These are phyloP conservation scores for Euleptes europaea DNA, from an alignment of 2,113 vertebrate genomes.

Conservation along the genomic window DNA sequence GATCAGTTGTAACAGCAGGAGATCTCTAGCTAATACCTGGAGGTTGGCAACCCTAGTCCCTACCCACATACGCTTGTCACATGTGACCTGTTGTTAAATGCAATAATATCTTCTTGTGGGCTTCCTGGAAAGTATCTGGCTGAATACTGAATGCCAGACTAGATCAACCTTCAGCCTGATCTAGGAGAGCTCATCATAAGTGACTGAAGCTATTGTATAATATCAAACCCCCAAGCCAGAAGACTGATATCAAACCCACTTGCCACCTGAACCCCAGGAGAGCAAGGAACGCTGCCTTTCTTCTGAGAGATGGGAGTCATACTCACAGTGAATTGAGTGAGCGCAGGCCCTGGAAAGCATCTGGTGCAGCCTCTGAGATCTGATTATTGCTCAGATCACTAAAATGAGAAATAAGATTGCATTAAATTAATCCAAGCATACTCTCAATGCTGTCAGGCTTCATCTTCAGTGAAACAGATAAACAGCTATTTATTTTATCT, in stretches of 20 bases:
- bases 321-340: conserved; percentile 98
- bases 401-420: conserved; percentile 60
- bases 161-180: not conserved
- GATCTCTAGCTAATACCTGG: no score
- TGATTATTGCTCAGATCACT: conserved; percentile 99
- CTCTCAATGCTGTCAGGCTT: not conserved
- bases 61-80: not conserved
- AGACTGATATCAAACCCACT: not conserved
- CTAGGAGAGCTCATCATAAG: not conserved
- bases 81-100: not conserved
- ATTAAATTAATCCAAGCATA: conserved; percentile 37
- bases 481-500: conserved; percentile 12
- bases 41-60: no score
- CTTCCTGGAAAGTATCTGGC: not conserved
- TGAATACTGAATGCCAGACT: not conserved
- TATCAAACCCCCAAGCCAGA: not conserved
- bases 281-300: not conserved
- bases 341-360: conserved; percentile 95
- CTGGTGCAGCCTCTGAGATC: conserved; percentile 94
- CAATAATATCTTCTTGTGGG: not conserved
- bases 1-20: no score
- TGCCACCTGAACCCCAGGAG: not conserved
- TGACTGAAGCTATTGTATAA: not conserved
- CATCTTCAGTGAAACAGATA: not conserved
- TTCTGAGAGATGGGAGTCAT: conserved; percentile 27